A percentile compares a stretch with the other conserved stretches of the same genome.
These are phyloP conservation scores for Tolypeutes matacus DNA, from an alignment of 2,797 vertebrate species.

Conservation along the genomic window DNA sequence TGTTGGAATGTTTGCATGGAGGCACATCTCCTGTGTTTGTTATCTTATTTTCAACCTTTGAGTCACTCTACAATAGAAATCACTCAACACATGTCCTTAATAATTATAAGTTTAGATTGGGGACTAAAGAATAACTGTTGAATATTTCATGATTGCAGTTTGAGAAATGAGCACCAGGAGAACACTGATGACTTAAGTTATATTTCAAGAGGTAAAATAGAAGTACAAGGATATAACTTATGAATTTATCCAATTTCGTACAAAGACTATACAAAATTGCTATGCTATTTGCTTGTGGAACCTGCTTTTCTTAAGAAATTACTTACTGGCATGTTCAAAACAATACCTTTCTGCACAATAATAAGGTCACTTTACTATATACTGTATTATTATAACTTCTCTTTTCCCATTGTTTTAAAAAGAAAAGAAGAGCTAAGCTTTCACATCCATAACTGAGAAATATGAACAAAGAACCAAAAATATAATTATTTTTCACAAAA, in stretches of 20 bases:
- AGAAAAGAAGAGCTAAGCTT: neutral
- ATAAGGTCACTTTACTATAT: neutral
- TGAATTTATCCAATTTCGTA: neutral
- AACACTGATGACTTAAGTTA: neutral
- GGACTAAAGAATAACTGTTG: neutral
- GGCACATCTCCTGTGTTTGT: neutral
- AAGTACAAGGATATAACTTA: neutral
- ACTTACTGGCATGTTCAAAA: neutral
- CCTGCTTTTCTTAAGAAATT: neutral
- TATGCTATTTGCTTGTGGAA: neutral
- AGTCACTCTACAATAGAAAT: neutral
- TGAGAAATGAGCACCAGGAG: neutral
- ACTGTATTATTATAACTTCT: neutral
- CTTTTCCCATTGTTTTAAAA: slow-evolving; percentile 7
- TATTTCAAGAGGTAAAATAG: neutral
- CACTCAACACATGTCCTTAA: neutral
- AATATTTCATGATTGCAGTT: neutral
- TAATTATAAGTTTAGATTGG: neutral
- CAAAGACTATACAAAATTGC: neutral
- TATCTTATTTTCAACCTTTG: neutral
- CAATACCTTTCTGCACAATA: neutral
- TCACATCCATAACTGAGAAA: slow-evolving; percentile 31
- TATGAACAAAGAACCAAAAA: neutral
- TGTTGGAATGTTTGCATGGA: neutral
- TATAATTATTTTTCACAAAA: slow-evolving; percentile 16